A percentile compares a stretch with the other conserved stretches of the same genome.
These are phyloP conservation scores for Aphaenogaster rudis DNA, from an alignment of 1,140 invertebrate genomes.

Conservation along the genomic window DNA sequence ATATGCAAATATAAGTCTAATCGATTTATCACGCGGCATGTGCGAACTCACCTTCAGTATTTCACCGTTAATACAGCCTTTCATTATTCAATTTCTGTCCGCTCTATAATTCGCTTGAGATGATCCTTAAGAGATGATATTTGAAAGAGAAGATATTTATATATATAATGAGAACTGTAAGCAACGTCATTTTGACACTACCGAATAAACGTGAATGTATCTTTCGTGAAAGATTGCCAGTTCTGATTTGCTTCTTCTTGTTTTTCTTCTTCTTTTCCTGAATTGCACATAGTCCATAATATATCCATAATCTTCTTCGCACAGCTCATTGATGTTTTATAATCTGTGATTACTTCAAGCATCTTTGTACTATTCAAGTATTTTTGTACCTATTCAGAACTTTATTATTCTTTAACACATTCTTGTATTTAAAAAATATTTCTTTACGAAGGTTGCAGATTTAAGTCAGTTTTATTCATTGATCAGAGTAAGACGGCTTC, in stretches of 20 bases:
- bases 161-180: neutral
- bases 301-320: neutral
- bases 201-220: slow-evolving; percentile 8
- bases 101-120: neutral
- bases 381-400: neutral
- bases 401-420: neutral
- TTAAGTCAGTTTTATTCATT: neutral
- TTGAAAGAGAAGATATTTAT: slow-evolving; percentile 16
- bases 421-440: neutral
- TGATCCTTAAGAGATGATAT: neutral
- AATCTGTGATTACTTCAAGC: neutral
- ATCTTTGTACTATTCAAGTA: slow-evolving; percentile 4
- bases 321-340: neutral
- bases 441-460: neutral
- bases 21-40: neutral
- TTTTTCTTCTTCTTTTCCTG: neutral
- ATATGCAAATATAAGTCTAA: slow-evolving; percentile 31
- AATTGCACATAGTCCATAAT: neutral
- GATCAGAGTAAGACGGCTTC: neutral
- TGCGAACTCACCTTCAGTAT: slow-evolving; percentile 36
- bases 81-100: slow-evolving; percentile 2
- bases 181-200: slow-evolving; percentile 20
- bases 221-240: slow-evolving; percentile 5
- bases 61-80: slow-evolving; percentile 12
- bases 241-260: slow-evolving; percentile 3